Percentiles rank a stretch among this genome's conserved stretches.
Evolutionary conservation across 2,113 vertebrate genomes (phyloP).

Genomic region (Myotis yumanensis): DNA sequence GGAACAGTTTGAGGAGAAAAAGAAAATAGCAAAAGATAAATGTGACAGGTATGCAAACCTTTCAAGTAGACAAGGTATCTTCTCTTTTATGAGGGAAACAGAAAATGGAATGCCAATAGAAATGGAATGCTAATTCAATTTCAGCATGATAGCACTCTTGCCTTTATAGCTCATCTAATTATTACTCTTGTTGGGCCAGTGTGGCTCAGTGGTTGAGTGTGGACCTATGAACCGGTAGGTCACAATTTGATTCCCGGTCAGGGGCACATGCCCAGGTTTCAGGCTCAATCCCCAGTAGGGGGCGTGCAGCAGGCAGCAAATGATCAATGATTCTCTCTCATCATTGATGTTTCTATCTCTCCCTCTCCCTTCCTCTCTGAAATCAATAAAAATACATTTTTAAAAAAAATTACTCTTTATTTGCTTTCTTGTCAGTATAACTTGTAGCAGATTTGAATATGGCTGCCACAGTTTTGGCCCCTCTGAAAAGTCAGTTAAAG

Average conservation of each 20-base stretch:
- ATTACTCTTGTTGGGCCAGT: neutral
- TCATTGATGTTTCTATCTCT: too few relatives aligned
- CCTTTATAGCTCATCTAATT: conserved; percentile 31
- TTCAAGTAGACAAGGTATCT: conserved; percentile 20
- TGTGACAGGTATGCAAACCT: conserved; percentile 85
- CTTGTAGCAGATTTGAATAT: conserved; percentile 50
- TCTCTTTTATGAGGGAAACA: conserved; percentile 27
- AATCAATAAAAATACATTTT: too few relatives aligned
- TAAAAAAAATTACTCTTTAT: conserved; percentile 33
- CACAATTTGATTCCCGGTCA: too few relatives aligned
- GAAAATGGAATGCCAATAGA: conserved; percentile 18
- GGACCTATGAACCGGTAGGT: too few relatives aligned
- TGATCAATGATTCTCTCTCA: too few relatives aligned
- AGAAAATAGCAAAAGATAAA: conserved; percentile 91
- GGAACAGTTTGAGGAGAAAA: conserved; percentile 92
- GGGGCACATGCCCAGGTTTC: too few relatives aligned
- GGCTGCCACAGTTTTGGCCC: neutral
- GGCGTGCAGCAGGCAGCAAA: too few relatives aligned
- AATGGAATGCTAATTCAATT: conserved; percentile 36
- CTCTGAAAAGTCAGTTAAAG: conserved; percentile 50
- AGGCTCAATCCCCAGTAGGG: too few relatives aligned
- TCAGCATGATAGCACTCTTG: conserved; percentile 32
- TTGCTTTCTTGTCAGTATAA: conserved; percentile 54
- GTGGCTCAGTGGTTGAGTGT: too few relatives aligned
- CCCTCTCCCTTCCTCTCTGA: too few relatives aligned